Conservation (phyloP, 2,113 vertebrate genomes). For the Sander lucioperca region DNA sequence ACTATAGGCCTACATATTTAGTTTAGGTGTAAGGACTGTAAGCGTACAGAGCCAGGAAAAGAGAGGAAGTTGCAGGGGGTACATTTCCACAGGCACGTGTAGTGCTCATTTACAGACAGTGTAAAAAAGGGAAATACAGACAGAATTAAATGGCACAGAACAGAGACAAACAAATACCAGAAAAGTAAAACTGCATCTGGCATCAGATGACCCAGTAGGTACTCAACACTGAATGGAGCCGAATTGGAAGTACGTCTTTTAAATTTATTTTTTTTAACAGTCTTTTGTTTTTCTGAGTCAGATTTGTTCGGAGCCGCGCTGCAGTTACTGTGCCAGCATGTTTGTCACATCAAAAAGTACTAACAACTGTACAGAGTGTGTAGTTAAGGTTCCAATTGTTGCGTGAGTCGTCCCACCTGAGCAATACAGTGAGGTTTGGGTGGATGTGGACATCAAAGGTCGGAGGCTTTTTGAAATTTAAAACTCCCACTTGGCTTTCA, state of each 20-base stretch:
- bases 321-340: conserved; percentile 69
- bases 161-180: conserved; percentile 67
- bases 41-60: conserved; percentile 55
- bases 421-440: conserved; percentile 42
- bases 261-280: conserved; percentile 23
- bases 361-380: conserved; percentile 72
- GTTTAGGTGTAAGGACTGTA: conserved; percentile 41
- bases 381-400: conserved; percentile 50
- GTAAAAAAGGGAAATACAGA: conserved; percentile 67
- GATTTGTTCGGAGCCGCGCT: conserved; percentile 32
- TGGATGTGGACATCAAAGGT: conserved; percentile 55
- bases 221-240: conserved; percentile 6
- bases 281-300: conserved; percentile 13
- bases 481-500: conserved; percentile 52
- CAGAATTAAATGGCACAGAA: conserved; percentile 66
- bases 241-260: conserved; percentile 27
- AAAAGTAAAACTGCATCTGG: conserved; percentile 59
- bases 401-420: conserved; percentile 49
- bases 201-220: conserved; percentile 14
- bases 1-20: conserved; percentile 48
- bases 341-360: conserved; percentile 67
- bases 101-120: conserved; percentile 74
- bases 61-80: conserved; percentile 69
- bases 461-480: conserved; percentile 23
- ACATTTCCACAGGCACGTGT: conserved; percentile 77